Evolutionary conservation across 2,888 invertebrate species (phyloP).

Genomic region (Noctua janthe): DNA sequence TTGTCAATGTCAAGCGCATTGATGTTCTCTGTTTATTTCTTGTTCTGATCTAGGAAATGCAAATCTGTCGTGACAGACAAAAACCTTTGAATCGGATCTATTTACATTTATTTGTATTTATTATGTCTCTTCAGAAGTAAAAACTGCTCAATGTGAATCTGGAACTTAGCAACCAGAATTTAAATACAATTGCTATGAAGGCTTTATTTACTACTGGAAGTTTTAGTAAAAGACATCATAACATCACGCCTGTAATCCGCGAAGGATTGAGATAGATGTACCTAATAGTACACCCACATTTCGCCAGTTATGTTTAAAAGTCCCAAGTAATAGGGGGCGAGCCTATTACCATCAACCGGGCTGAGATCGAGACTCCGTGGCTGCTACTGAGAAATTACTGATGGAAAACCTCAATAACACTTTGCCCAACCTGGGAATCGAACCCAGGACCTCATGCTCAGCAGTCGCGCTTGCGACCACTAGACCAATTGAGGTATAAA

Average conservation of each 20-base stretch:
- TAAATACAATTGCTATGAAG: constrained; percentile 8
- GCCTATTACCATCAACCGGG: no score
- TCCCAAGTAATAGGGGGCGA: no score
- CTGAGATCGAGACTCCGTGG: no score
- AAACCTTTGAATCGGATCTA: constrained; percentile 42
- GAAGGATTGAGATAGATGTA: no score
- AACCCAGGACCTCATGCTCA: no score
- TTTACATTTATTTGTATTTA: constrained; percentile 25
- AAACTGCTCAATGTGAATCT: constrained; percentile 31
- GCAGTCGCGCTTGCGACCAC: no score
- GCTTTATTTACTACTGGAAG: neutral
- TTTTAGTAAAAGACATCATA: neutral
- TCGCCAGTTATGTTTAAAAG: no score
- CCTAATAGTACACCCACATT: no score
- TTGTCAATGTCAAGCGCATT: constrained; percentile 21
- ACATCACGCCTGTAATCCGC: neutral
- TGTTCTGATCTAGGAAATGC: constrained; percentile 48
- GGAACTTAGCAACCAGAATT: neutral
- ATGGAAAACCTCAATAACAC: no score
- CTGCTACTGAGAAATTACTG: no score
- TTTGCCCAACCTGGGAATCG: no score
- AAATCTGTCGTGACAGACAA: constrained; percentile 35
- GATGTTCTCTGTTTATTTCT: constrained; percentile 24
- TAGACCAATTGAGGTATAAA: no score
- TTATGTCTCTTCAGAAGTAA: constrained; percentile 22